Evolutionary conservation across 1,140 invertebrate species (phyloP), one percentile per base, ranked within the genome.

Genomic region (Diabrotica virgifera): DNA sequence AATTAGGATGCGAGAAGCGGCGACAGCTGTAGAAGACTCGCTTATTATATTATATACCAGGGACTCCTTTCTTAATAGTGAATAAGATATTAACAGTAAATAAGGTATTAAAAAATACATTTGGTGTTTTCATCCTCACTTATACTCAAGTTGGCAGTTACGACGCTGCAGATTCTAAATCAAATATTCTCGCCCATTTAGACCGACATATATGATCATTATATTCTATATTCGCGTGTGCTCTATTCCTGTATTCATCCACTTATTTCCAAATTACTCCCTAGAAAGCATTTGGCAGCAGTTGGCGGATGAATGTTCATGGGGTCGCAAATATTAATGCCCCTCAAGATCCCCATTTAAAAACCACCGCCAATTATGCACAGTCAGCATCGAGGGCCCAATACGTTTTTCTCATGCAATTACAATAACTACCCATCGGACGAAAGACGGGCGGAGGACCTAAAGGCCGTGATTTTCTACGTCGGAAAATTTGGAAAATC

Each of bases 401-500:
- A 46, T 46, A 46, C n/a, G 8, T 46, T n/a, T 46, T 46, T n/a
- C 40, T 46, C 5, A 46, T 46, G n/a, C 40, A n/a, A n/a, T 5
- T 46, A 46, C 40, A 46, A 46, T 46, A 46, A 46, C 40, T 46
- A 46, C 40, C 40, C n/a, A 46, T 46, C 6, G 40, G n/a, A n/a
- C 40, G 8, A n/a, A 46, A 46, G 40, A 3, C n/a, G 40, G 8
- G 8, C n/a, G 40, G 40, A 46, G 40, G 24, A 24, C 24, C 1
- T 46, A 46, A 46, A 10, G 40, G 6, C 40, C n/a, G n/a, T 46
- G 40, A 46, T 46, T n/a, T 46, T 46, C 40, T 8, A 46, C 8
- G 40, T 46, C 40, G 40, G n/a, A 46, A 46, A 46, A 46, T 46
- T 46, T 46, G 8, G 40, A 46, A 46, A 46, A 46, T 46, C 40